A percentile compares a stretch with the other conserved stretches of the same genome.
phyloP scores from a whole-genome alignment of 2,113 vertebrate species.

The Brachyistius frenatus region DNA sequence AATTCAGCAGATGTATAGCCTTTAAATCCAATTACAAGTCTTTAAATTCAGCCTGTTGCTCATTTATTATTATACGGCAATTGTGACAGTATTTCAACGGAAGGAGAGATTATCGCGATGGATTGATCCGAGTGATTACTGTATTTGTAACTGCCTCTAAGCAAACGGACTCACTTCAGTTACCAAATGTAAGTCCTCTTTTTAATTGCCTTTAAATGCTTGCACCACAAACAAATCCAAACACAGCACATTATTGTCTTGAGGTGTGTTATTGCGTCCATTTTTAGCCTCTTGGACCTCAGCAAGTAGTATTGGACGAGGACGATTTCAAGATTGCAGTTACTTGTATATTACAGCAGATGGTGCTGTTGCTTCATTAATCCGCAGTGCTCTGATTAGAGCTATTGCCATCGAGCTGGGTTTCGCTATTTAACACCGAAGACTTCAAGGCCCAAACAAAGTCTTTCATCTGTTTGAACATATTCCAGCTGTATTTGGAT shows the following conservation, averaged over 20 bases:
- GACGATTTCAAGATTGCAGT: not conserved
- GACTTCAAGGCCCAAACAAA: not conserved
- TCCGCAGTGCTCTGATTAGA: not conserved
- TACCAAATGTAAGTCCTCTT: not conserved
- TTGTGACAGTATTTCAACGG: not conserved
- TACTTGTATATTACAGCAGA: conserved; percentile 42
- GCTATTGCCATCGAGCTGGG: not conserved
- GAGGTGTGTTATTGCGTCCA: not conserved
- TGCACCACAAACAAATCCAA: not conserved
- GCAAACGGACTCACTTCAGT: not conserved
- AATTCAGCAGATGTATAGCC: conserved; percentile 1
- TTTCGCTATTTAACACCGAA: not conserved
- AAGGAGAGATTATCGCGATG: conserved; percentile 8
- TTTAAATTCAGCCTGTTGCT: conserved; percentile 2
- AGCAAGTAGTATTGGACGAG: not conserved
- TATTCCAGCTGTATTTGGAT: not conserved
- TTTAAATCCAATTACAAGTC: conserved; percentile 2
- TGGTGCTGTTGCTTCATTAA: conserved; percentile 39
- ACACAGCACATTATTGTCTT: not conserved
- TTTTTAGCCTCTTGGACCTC: not conserved
- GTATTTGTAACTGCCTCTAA: not conserved
- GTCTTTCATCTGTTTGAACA: not conserved
- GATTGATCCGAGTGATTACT: conserved; percentile 1
- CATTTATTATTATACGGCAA: not conserved
- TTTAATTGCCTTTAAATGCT: not conserved